Base-by-base conservation (phyloP, 2,888 invertebrate genomes). In the Caenorhabditis parvicauda region DNA sequence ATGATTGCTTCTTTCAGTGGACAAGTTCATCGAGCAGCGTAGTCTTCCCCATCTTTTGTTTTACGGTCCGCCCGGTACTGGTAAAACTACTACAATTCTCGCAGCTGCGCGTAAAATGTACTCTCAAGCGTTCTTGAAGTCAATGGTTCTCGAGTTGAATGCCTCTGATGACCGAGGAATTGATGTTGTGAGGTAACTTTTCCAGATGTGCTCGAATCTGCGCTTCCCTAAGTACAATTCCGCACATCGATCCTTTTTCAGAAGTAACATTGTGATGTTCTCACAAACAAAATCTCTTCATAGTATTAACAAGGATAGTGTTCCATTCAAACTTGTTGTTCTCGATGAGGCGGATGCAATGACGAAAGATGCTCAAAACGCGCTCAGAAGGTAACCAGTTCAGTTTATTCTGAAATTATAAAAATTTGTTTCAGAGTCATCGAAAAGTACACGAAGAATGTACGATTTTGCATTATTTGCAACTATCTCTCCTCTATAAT, bases 311-410 rank as follows among this genome's bases (percentile, higher is more conserved):
- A 45, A 49, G 19, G 35, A 37, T 14, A 32, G 43, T 6, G 53
- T 44, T 12, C 43, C 49, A 6, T 55, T 91, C 70, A 98, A 98
- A 82, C 84, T 98, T 37, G 91, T 98, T 39, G 94, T 98, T 70
- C 85, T 98, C 22, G 96, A 98, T 86, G 96, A 98, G 86, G 96
- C 96, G 0, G 96, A 98, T 86, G 93, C 95, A 0, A 98, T 98
- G 96, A 99, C 96, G 0, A 90, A 90, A 83, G 98, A 99, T 87
- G 98, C 98, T 1, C 98, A 99, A 82, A 99, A 96, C 86, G 96
- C 98, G 27, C 85, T 95, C 0, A 86, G 94, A 72, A 87, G 93
- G 86, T 91, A 90, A 91, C 35, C 2, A 28, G 3, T 19, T 19
- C 4, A n/a, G 17, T 12, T 21, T 17, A 24, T 85, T 17, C 45